Conservation (phyloP, 2,113 vertebrate genomes). For the Patagioenas fasciata region DNA sequence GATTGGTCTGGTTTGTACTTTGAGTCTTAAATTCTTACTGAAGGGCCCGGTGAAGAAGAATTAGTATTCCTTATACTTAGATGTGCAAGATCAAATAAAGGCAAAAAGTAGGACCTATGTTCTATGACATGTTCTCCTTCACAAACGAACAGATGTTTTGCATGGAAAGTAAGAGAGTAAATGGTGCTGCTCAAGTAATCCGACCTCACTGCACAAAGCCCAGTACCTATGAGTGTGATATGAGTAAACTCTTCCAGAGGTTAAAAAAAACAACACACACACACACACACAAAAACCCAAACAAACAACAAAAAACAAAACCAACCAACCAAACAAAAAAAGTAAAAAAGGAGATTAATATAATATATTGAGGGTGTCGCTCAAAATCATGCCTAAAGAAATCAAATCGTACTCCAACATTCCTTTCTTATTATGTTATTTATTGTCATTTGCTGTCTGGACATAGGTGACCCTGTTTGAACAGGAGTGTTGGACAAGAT, state of each 20-base stretch:
- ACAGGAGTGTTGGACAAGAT: background rate
- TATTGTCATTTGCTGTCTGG: background rate
- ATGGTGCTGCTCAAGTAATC: background rate
- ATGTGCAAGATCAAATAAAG: background rate
- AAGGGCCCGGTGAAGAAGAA: background rate
- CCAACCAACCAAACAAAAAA: no score
- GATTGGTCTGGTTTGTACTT: background rate
- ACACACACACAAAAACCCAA: no score
- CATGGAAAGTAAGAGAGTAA: background rate
- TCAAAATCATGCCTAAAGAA: background rate
- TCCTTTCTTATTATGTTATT: background rate
- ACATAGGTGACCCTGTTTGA: background rate
- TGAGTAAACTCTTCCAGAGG: background rate
- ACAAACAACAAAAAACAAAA: no score
- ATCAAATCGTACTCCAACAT: background rate
- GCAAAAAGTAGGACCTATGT: background rate
- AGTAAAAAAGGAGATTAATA: background rate
- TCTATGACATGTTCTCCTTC: background rate
- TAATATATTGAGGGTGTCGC: background rate
- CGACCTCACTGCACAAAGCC: background rate
- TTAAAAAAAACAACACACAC: background rate
- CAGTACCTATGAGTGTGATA: background rate
- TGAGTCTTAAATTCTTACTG: background rate
- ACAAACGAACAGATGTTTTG: background rate
- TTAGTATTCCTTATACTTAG: background rate